These are phyloP conservation scores for Rhynchophorus ferrugineus DNA, from an alignment of 1,140 invertebrate species.

Conservation along the genomic window DNA sequence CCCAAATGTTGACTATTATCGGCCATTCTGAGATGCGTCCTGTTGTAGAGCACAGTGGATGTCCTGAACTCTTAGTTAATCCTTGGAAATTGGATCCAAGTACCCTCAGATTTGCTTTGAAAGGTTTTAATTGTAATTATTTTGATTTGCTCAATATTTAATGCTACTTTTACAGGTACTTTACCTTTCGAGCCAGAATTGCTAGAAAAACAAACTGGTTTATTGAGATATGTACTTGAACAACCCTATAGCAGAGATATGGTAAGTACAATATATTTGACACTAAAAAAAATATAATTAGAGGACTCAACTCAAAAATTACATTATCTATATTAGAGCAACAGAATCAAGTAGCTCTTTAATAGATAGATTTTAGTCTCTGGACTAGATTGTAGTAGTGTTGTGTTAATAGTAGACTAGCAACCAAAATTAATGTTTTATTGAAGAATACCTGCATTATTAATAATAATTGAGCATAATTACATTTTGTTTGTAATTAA, in stretches of 20 bases:
- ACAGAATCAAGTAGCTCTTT: no score
- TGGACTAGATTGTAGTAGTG: no score
- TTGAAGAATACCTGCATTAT: no score
- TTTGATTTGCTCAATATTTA: neutral
- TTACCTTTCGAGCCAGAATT: slow-evolving; percentile 86
- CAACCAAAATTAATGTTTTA: no score
- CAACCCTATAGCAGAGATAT: slow-evolving; percentile 95
- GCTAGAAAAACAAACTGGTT: slow-evolving; percentile 78
- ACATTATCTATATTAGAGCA: no score
- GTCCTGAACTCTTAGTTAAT: slow-evolving; percentile 78
- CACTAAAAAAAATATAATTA: no score
- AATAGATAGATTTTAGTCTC: no score
- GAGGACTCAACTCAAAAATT: no score
- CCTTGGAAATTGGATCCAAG: slow-evolving; percentile 84
- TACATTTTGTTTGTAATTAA: no score
- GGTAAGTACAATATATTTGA: slow-evolving; percentile 54
- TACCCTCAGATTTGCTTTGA: slow-evolving; percentile 79
- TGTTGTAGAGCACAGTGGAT: slow-evolving; percentile 87
- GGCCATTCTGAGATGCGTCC: slow-evolving; percentile 85
- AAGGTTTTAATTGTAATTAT: slow-evolving; percentile 45
- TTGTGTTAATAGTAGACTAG: no score
- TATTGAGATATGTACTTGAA: slow-evolving; percentile 85
- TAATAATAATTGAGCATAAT: no score
- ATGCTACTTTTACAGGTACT: slow-evolving; percentile 46
- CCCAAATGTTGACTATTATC: slow-evolving; percentile 92